phyloP scores from a whole-genome alignment of 2,797 vertebrate genomes.

The Sparidentex hasta region DNA sequence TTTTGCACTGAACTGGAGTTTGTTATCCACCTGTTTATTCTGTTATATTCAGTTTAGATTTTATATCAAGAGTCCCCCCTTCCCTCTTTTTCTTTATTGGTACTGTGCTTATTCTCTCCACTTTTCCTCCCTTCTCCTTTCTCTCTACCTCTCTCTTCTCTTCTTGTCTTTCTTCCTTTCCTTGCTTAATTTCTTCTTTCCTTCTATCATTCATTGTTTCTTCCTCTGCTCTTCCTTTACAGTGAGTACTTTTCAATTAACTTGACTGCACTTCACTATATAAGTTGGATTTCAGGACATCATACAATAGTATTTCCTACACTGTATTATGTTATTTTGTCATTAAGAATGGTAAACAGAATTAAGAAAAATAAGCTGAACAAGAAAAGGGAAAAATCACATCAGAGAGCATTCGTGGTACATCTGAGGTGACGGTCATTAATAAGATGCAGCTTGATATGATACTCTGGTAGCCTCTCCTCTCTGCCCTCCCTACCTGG shows the following conservation, averaged over 20 bases:
- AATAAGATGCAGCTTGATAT: not conserved
- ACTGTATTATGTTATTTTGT: not conserved
- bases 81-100: too few relatives aligned
- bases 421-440: not conserved
- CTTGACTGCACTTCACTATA: not conserved
- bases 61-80: too few relatives aligned
- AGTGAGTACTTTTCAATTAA: not conserved
- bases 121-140: too few relatives aligned
- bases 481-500: constrained; percentile 83
- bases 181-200: too few relatives aligned
- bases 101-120: too few relatives aligned
- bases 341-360: not conserved
- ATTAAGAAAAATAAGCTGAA: not conserved
- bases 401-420: not conserved
- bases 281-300: not conserved
- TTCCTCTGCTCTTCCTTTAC: not conserved
- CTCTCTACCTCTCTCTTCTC: too few relatives aligned
- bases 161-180: too few relatives aligned
- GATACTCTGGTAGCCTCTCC: not conserved
- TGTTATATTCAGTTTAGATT: too few relatives aligned
- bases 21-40: not conserved
- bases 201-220: too few relatives aligned
- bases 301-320: not conserved
- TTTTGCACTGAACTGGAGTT: not conserved
- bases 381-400: not conserved